Conservation (phyloP, 2,888 invertebrate genomes). For the Athetis lepigone region DNA sequence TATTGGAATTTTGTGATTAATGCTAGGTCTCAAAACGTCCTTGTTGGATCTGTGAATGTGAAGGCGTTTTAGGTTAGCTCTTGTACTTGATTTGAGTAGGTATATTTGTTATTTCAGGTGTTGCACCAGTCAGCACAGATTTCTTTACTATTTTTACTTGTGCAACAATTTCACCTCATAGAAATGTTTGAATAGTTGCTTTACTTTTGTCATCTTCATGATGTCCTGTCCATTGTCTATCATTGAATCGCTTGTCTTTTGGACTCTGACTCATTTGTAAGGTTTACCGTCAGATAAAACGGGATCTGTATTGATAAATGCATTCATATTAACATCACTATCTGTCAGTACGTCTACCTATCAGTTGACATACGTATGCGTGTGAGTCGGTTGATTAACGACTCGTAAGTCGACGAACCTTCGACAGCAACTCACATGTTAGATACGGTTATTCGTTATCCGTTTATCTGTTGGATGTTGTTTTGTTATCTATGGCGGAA, state of each 20-base stretch:
- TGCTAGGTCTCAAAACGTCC: not conserved
- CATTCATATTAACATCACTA: conserved; percentile 8
- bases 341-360: conserved; percentile 1
- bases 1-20: not conserved
- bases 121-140: not conserved
- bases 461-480: conserved; percentile 24
- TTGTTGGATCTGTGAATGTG: too few relatives aligned
- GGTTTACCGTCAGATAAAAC: conserved; percentile 2
- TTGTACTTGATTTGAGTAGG: not conserved
- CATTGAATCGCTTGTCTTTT: not conserved
- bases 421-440: conserved; percentile 38
- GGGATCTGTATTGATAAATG: conserved; percentile 5
- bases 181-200: not conserved
- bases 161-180: not conserved
- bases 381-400: conserved; percentile 35
- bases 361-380: conserved; percentile 15
- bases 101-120: conserved; percentile 3
- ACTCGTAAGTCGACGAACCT: conserved; percentile 23
- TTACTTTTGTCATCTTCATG: not conserved
- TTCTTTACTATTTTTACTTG: not conserved
- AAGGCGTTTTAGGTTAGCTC: not conserved
- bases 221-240: not conserved
- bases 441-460: conserved; percentile 11
- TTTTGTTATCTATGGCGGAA: conserved; percentile 23
- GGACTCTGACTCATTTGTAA: conserved; percentile 1